Conservation (phyloP, 2,888 invertebrate genomes). For the Amiota minor region DNA sequence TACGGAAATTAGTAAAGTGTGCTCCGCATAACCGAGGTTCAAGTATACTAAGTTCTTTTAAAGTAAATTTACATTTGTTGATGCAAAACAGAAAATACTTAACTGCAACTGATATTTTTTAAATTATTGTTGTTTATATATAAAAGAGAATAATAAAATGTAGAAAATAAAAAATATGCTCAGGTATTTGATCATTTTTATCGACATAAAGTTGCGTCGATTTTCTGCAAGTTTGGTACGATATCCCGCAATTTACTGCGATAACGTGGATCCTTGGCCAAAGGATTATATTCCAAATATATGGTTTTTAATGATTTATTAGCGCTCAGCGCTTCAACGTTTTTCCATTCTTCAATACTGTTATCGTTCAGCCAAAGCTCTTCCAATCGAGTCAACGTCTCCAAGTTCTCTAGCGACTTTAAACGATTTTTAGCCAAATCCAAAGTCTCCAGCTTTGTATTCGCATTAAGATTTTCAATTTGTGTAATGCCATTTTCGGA, state of each 20-base stretch:
- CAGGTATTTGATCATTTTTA: not conserved
- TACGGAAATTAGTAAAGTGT: too few species aligned
- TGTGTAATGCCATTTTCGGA: slow-evolving; percentile 92
- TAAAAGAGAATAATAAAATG: slow-evolving; percentile 35
- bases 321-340: slow-evolving; percentile 81
- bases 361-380: slow-evolving; percentile 99
- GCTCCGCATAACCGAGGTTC: too few species aligned
- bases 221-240: slow-evolving; percentile 87
- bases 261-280: slow-evolving; percentile 88
- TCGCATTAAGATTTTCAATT: slow-evolving; percentile 85
- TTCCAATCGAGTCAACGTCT: slow-evolving; percentile 84
- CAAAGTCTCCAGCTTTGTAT: slow-evolving; percentile 84
- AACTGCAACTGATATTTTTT: too few species aligned
- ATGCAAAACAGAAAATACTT: too few species aligned
- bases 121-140: slow-evolving; percentile 38
- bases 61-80: too few species aligned
- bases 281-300: slow-evolving; percentile 94
- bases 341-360: slow-evolving; percentile 87
- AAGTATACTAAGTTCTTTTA: too few species aligned
- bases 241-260: slow-evolving; percentile 91
- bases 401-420: slow-evolving; percentile 83
- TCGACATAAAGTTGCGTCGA: slow-evolving; percentile 93
- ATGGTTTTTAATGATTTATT: slow-evolving; percentile 85
- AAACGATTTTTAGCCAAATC: slow-evolving; percentile 94
- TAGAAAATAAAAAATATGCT: not conserved